Conservation (phyloP, 2,888 invertebrate genomes). For the Gastracanthus pulcherrimus region DNA sequence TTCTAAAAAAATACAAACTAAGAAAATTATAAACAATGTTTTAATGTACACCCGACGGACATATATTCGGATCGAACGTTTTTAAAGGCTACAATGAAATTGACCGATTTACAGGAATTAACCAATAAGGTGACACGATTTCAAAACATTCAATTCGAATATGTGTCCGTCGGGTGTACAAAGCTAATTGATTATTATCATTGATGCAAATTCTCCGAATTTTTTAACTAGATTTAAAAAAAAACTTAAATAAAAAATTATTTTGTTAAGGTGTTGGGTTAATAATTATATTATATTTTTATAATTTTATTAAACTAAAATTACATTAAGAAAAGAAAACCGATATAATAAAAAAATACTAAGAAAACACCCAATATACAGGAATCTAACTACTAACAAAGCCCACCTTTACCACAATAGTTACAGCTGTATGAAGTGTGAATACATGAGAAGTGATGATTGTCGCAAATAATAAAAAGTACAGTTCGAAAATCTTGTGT, state of each 20-base stretch:
- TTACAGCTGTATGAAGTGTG: slow-evolving; percentile 42
- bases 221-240: background rate
- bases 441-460: slow-evolving; percentile 47
- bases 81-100: too few species aligned
- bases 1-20: background rate
- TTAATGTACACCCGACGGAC: too few species aligned
- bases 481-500: background rate
- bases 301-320: slow-evolving; percentile 45
- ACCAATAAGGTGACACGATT: too few species aligned
- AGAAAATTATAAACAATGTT: background rate
- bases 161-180: too few species aligned
- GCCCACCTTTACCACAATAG: slow-evolving; percentile 58
- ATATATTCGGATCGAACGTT: too few species aligned
- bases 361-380: slow-evolving; percentile 52
- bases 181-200: too few species aligned
- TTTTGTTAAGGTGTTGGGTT: background rate
- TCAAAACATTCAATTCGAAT: too few species aligned
- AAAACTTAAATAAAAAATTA: background rate
- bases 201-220: too few species aligned
- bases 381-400: slow-evolving; percentile 56
- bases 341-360: slow-evolving; percentile 34
- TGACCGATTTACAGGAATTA: too few species aligned
- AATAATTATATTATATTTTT: background rate
- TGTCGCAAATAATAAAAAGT: slow-evolving; percentile 37
- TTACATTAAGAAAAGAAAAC: slow-evolving; percentile 39